Evolutionary conservation across 1,140 invertebrate genomes (phyloP).

Genomic region (Aricia agestis): DNA sequence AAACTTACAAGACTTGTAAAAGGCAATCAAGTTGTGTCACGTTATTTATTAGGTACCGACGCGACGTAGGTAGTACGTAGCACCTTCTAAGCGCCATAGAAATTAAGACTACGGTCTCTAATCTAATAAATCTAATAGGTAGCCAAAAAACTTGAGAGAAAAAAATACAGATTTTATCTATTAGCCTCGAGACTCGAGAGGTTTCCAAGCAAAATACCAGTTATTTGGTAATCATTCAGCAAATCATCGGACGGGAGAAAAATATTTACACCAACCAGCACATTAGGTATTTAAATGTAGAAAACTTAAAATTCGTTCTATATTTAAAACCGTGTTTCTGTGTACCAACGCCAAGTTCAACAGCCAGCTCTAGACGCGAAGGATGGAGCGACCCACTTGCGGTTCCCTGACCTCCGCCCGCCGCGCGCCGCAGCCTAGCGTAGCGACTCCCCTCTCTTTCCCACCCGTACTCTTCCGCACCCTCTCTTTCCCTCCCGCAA

Average conservation of each 20-base stretch:
- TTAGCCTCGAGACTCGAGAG: too few relatives aligned
- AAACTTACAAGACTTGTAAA: too few relatives aligned
- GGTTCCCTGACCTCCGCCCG: conserved; percentile 66
- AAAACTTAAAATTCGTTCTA: conserved; percentile 45
- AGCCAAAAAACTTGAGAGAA: too few relatives aligned
- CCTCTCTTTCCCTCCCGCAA: conserved; percentile 60
- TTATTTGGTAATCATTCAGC: conserved; percentile 4
- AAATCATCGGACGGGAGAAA: conserved; percentile 15
- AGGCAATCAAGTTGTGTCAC: too few relatives aligned
- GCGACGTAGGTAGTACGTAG: too few relatives aligned
- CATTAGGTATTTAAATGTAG: conserved; percentile 28
- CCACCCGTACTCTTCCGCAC: conserved; percentile 21
- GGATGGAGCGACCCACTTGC: conserved; percentile 73
- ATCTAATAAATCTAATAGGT: too few relatives aligned
- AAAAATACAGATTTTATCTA: too few relatives aligned
- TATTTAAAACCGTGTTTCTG: conserved; percentile 66
- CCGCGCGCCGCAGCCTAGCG: conserved; percentile 50
- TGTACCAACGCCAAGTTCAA: conserved; percentile 66
- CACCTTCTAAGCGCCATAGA: too few relatives aligned
- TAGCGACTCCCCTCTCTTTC: conserved; percentile 44
- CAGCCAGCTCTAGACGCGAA: conserved; percentile 56
- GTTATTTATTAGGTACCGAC: too few relatives aligned
- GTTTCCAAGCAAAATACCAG: background rate
- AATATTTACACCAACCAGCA: conserved; percentile 11
- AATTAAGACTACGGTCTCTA: too few relatives aligned